Percentiles rank a stretch among this genome's conserved stretches.
Evolutionary conservation across 2,888 invertebrate genomes (phyloP).

Genomic region (Meta bourneti): DNA sequence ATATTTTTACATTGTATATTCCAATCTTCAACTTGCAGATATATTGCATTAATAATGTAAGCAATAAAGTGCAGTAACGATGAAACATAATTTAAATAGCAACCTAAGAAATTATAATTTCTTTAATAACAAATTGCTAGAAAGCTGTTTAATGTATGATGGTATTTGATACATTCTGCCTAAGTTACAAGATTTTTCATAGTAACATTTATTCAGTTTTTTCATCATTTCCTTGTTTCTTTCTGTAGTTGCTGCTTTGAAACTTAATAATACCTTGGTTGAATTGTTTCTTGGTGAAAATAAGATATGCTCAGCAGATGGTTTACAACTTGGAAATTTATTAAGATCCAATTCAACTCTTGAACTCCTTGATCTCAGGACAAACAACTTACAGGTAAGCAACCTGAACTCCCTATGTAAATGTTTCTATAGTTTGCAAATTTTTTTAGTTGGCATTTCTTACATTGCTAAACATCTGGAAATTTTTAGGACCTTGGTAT

Average conservation of each 20-base stretch:
- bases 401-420: not conserved
- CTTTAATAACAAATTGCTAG: not conserved
- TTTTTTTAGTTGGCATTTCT: not conserved
- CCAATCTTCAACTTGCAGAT: too few relatives aligned
- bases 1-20: not conserved
- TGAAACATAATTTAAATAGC: not conserved
- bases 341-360: constrained; percentile 88
- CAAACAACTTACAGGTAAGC: constrained; percentile 83
- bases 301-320: constrained; percentile 87
- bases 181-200: not conserved
- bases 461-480: not conserved
- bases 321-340: constrained; percentile 88
- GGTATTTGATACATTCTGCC: too few relatives aligned
- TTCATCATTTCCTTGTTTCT: not conserved
- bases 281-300: constrained; percentile 93
- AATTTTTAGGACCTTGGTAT: constrained; percentile 76
- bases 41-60: too few relatives aligned
- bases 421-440: not conserved
- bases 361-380: constrained; percentile 89
- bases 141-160: not conserved
- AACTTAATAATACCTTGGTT: constrained; percentile 87
- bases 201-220: not conserved
- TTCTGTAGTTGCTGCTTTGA: constrained; percentile 87
- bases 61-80: too few relatives aligned
- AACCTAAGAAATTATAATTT: not conserved